Base-by-base conservation (phyloP, 2,888 invertebrate species). In the Zaprionus bogoriensis region DNA sequence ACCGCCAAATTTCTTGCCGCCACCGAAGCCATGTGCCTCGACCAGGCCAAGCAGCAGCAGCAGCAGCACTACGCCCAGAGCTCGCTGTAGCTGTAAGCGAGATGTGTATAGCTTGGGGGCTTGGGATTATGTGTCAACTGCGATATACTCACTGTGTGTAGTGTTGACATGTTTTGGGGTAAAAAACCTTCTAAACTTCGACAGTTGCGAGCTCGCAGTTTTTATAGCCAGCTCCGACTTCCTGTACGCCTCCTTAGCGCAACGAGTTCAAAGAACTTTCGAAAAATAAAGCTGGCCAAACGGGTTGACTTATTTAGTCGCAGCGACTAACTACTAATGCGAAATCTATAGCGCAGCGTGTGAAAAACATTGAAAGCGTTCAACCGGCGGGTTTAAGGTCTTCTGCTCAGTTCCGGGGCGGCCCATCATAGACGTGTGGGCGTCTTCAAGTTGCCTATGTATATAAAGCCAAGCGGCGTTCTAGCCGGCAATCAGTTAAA, bases 361-460 rank as follows among this genome's bases (percentile, higher is more conserved):
- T 52, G 86, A 84, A 81, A 69, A 72, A 19, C 79, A 87, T 87
- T 87, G 78, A 82, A 42, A n/a, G 54, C 69, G 88, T 71, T 66
- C 77, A 76, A 53, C 25, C 51, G 23, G 25, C 28, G 66, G 60
- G 88, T 87, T 88, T 70, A 85, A 88, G 88, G 87, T 79, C 68
- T 36, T 23, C 45, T 23, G 20, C 42, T 48, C 10, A 59, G 53
- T 83, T 86, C 77, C 81, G 83, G 63, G 38, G 52, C n/a, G n/a
- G n/a, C n/a, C n/a, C n/a, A n/a, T n/a, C n/a, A n/a, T n/a, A n/a
- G n/a, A n/a, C n/a, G n/a, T n/a, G 83, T 80, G 77, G 88, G 83
- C 68, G 85, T 63, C n/a, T n/a, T n/a, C n/a, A n/a, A n/a, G n/a
- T n/a, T n/a, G 32, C 12, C 32, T 14, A 32, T n/a, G n/a, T 87